These are phyloP conservation scores for Hecatera dysodea DNA, from an alignment of 2,888 invertebrate genomes.

Conservation along the genomic window DNA sequence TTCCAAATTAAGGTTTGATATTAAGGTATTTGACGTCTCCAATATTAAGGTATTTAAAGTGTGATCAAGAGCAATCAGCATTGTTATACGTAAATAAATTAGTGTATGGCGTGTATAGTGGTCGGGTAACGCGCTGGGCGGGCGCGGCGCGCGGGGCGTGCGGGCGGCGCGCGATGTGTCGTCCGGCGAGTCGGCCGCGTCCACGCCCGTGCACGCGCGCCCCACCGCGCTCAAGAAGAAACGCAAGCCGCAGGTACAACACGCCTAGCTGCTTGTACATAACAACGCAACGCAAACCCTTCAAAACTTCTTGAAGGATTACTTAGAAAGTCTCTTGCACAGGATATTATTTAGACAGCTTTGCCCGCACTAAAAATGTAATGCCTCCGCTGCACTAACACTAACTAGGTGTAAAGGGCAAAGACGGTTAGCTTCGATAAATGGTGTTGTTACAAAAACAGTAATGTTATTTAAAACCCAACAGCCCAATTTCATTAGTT, in stretches of 20 bases:
- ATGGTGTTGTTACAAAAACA: too few relatives aligned
- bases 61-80: too few relatives aligned
- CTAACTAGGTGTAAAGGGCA: neutral
- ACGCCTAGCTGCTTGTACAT: neutral
- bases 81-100: neutral
- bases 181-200: slow-evolving; percentile 81
- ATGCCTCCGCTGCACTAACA: neutral
- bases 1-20: too few relatives aligned
- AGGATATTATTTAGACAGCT: neutral
- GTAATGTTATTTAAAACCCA: too few relatives aligned
- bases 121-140: slow-evolving; percentile 45
- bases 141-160: slow-evolving; percentile 51
- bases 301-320: too few relatives aligned
- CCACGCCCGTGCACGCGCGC: slow-evolving; percentile 90
- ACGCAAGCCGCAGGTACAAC: slow-evolving; percentile 82
- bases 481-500: too few relatives aligned
- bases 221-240: slow-evolving; percentile 84
- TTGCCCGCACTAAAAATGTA: neutral
- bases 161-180: slow-evolving; percentile 61
- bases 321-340: neutral
- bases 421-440: neutral
- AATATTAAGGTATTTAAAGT: too few relatives aligned
- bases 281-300: neutral
- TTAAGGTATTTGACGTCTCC: too few relatives aligned
- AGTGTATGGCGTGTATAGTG: slow-evolving; percentile 47